Percentiles rank a stretch among this genome's conserved stretches.
Conservation (phyloP, 2,797 vertebrate species). For the Chaetophractus vellerosus region DNA sequence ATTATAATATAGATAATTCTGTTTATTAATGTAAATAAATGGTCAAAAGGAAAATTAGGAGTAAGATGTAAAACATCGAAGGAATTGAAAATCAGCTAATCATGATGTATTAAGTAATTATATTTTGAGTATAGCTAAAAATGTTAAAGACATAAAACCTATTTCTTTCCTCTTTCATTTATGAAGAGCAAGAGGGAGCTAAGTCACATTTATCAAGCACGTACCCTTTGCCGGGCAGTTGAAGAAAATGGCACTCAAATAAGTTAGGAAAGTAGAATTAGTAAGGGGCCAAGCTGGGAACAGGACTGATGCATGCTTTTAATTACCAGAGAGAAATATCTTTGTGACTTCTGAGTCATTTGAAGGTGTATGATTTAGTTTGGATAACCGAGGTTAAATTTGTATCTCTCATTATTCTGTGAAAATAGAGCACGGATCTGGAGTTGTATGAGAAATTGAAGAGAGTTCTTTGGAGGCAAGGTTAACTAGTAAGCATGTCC, state of each 20-base stretch:
- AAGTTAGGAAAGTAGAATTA: constrained; percentile 1
- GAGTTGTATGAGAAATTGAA: not conserved
- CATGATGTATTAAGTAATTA: not conserved
- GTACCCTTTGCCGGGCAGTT: not conserved
- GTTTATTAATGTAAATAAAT: not conserved
- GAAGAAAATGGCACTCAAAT: not conserved
- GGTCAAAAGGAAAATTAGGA: not conserved
- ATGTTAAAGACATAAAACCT: not conserved
- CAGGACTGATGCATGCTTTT: not conserved
- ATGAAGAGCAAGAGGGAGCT: not conserved
- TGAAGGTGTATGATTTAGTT: constrained; percentile 11
- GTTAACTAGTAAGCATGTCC: not conserved
- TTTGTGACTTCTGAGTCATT: constrained; percentile 36
- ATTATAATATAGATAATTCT: not conserved
- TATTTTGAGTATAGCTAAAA: constrained; percentile 32
- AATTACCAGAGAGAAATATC: constrained; percentile 11
- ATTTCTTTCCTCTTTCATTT: not conserved
- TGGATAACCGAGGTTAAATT: constrained; percentile 49
- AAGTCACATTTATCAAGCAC: not conserved
- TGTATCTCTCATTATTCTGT: not conserved
- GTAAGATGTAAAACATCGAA: not conserved
- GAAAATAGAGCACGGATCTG: not conserved
- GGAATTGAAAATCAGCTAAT: constrained; percentile 1
- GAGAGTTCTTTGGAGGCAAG: not conserved
- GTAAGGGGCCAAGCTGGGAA: not conserved